Evolutionary conservation across 2,797 vertebrate genomes (phyloP).

Genomic region (Caiman crocodilus): DNA sequence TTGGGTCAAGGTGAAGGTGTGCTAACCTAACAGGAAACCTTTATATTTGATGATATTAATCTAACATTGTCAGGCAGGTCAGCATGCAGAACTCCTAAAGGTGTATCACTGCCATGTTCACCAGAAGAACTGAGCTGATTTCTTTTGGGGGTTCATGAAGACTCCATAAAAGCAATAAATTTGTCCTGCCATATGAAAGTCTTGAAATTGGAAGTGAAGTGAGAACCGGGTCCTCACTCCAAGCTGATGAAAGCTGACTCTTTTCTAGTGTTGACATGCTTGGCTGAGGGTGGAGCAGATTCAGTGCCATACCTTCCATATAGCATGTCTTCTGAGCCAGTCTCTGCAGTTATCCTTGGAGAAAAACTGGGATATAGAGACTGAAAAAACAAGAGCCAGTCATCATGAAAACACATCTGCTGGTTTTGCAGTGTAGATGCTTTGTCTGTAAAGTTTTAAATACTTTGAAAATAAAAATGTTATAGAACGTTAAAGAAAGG

Average conservation of each 20-base stretch:
- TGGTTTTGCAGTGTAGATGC: neutral
- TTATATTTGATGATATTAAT: neutral
- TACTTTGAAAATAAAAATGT: neutral
- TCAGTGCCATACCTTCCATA: neutral
- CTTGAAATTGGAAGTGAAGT: neutral
- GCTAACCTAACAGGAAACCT: neutral
- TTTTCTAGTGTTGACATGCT: slow-evolving; percentile 48
- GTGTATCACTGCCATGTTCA: neutral
- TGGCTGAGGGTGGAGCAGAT: slow-evolving; percentile 11
- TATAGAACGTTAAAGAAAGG: slow-evolving; percentile 1
- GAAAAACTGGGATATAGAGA: neutral
- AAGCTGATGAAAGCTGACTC: slow-evolving; percentile 36
- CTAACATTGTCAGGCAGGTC: neutral
- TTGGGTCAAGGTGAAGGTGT: neutral
- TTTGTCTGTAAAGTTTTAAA: neutral
- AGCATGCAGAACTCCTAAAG: neutral
- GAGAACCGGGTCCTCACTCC: neutral
- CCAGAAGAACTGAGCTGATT: neutral
- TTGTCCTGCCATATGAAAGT: neutral
- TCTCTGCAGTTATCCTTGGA: neutral
- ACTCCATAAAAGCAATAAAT: neutral
- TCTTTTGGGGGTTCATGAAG: neutral
- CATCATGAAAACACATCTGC: slow-evolving; percentile 61
- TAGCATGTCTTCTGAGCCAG: slow-evolving; percentile 24
- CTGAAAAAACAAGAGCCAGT: slow-evolving; percentile 65